Conservation (phyloP, 2,113 vertebrate genomes). For the Reinhardtius hippoglossoides region DNA sequence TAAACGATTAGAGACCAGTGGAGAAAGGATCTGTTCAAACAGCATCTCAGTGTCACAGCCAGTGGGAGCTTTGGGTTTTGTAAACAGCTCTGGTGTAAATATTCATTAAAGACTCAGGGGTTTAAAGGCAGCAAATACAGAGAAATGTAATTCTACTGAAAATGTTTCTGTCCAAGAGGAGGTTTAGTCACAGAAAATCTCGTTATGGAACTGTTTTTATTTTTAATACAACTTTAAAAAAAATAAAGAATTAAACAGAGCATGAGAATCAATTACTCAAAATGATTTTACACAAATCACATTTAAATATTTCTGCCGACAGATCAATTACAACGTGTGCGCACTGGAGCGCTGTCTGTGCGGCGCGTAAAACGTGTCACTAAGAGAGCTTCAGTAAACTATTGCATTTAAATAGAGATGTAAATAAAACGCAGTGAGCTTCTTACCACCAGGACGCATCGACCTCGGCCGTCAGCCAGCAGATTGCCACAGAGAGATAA, state of each 20-base stretch:
- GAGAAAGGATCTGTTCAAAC: constrained; percentile 18
- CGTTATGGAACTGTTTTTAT: neutral
- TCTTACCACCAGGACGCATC: constrained; percentile 97
- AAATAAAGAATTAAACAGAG: neutral
- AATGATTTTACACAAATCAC: neutral
- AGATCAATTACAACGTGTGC: neutral
- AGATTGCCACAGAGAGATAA: constrained; percentile 85
- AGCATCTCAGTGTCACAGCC: neutral
- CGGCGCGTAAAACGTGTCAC: no score
- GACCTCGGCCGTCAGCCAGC: constrained; percentile 88
- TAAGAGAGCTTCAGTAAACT: neutral
- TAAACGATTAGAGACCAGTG: neutral
- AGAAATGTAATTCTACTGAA: constrained; percentile 44
- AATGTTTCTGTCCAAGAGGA: constrained; percentile 22
- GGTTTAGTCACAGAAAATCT: neutral
- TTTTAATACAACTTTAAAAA: no score
- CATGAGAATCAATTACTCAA: neutral
- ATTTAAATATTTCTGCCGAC: neutral
- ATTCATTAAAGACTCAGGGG: constrained; percentile 16
- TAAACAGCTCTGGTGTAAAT: constrained; percentile 15
- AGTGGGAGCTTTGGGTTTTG: neutral
- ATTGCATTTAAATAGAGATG: neutral
- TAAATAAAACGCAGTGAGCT: neutral
- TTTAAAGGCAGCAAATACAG: constrained; percentile 44
- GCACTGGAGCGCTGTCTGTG: no score